These are phyloP conservation scores for Pteromalus puparum DNA, from an alignment of 1,140 invertebrate species.

Conservation along the genomic window DNA sequence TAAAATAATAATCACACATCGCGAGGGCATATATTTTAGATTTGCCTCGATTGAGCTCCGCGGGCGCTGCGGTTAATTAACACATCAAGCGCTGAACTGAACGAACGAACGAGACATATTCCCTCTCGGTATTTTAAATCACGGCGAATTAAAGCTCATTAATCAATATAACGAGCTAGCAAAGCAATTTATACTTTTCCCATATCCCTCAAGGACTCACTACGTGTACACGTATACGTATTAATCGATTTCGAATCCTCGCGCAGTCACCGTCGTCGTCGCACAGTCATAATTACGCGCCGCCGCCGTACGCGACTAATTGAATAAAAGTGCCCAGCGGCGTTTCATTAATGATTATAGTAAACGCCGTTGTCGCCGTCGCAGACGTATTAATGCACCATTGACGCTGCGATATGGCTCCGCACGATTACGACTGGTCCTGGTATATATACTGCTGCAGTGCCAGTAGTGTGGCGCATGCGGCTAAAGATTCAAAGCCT, in stretches of 20 bases:
- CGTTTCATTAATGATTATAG: slow-evolving; percentile 19
- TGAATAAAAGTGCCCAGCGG: slow-evolving; percentile 3
- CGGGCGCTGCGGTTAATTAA: background rate
- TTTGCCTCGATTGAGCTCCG: background rate
- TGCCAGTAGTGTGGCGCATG: too few relatives aligned
- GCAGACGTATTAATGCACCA: background rate
- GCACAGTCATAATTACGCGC: slow-evolving; percentile 4
- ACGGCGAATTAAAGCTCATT: slow-evolving; percentile 3
- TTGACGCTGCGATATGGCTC: background rate
- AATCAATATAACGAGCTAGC: slow-evolving; percentile 33
- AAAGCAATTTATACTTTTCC: slow-evolving; percentile 38
- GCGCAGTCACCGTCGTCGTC: background rate
- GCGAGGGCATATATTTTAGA: too few relatives aligned
- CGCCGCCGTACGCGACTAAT: background rate
- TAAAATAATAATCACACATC: too few relatives aligned
- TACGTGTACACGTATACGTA: slow-evolving; percentile 4
- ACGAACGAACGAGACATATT: background rate
- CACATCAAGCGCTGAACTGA: background rate
- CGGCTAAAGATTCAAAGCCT: background rate
- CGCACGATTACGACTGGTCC: too few relatives aligned
- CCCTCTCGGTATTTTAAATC: slow-evolving; percentile 1
- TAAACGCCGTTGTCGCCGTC: background rate
- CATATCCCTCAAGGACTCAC: background rate
- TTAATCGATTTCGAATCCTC: background rate
- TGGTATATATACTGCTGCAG: background rate